Conservation (phyloP, 2,797 vertebrate genomes). For the Lemur catta region DNA sequence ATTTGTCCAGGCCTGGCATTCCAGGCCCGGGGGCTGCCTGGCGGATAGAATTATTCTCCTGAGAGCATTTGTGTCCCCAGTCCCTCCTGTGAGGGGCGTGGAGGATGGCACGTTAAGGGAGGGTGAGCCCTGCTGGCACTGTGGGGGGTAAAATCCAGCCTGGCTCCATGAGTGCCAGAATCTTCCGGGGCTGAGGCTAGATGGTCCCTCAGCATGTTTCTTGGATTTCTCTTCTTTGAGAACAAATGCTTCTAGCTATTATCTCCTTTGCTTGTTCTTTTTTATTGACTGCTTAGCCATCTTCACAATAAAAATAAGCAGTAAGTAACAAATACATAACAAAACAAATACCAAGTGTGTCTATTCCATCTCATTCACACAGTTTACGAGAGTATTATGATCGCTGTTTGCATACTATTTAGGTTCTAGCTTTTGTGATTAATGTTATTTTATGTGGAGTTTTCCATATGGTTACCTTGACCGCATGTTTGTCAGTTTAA, state of each 20-base stretch:
- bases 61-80: neutral
- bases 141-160: neutral
- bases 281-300: conserved; percentile 61
- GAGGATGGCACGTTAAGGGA: neutral
- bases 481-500: conserved; percentile 19
- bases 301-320: conserved; percentile 60
- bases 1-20: neutral
- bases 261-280: conserved; percentile 19
- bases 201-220: neutral
- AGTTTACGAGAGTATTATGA: conserved; percentile 9
- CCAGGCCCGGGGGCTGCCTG: neutral
- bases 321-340: conserved; percentile 56
- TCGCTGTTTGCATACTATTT: conserved; percentile 32
- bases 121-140: neutral
- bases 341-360: conserved; percentile 53
- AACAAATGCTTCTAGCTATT: conserved; percentile 59
- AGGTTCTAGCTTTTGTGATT: conserved; percentile 5
- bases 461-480: conserved; percentile 18
- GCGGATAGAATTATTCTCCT: neutral
- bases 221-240: conserved; percentile 28
- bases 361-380: conserved; percentile 27
- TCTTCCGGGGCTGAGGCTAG: neutral
- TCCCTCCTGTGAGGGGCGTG: neutral
- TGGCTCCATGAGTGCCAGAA: neutral
- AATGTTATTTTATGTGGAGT: conserved; percentile 28